Evolutionary conservation across 2,113 vertebrate genomes (phyloP).

Genomic region (Ploceus nigricollis): DNA sequence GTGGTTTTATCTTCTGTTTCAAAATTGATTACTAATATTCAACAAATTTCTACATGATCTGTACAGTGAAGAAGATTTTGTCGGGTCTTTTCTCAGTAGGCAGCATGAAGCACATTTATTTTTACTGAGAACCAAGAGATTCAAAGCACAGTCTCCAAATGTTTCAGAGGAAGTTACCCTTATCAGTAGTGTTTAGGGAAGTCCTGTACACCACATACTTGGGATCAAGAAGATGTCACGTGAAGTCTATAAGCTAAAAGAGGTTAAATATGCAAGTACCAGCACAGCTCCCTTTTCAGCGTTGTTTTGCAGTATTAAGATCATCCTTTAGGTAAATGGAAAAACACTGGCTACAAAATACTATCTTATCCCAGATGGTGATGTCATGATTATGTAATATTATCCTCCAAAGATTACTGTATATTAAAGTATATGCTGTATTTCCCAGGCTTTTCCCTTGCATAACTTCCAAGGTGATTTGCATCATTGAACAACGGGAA

Average conservation of each 20-base stretch:
- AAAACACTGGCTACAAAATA: neutral
- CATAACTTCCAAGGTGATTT: neutral
- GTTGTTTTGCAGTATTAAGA: neutral
- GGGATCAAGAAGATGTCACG: neutral
- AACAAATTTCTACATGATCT: neutral
- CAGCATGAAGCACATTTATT: constrained; percentile 6
- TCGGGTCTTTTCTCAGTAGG: neutral
- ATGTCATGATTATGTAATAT: neutral
- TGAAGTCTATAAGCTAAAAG: neutral
- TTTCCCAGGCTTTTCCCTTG: neutral
- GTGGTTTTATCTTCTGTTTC: neutral
- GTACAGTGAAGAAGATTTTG: neutral
- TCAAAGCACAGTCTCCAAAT: neutral
- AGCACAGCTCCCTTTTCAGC: neutral
- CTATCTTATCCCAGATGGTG: neutral
- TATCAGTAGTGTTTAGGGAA: neutral
- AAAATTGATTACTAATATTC: neutral
- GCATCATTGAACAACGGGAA: neutral
- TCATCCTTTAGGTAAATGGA: neutral
- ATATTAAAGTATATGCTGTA: neutral
- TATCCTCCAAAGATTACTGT: neutral
- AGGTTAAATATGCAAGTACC: neutral
- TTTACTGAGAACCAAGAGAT: neutral
- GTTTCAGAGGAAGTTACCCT: neutral
- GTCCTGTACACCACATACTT: neutral